Conservation (phyloP, 2,888 invertebrate species). For the Chironomus tentans region DNA sequence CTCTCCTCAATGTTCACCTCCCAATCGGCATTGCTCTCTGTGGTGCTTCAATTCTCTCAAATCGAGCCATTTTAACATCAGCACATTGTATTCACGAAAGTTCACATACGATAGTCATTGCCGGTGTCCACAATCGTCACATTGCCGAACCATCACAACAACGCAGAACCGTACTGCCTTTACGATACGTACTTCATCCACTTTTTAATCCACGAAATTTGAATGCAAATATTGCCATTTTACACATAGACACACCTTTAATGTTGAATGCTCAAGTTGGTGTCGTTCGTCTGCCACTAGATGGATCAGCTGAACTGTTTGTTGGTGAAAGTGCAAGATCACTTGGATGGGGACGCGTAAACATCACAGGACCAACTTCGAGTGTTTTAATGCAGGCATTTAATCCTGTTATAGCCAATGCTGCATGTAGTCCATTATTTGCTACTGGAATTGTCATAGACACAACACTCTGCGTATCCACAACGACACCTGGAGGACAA, state of each 20-base stretch:
- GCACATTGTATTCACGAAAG: conserved; percentile 9
- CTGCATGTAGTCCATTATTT: conserved; percentile 32
- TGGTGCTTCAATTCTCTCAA: conserved; percentile 4
- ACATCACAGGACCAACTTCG: not conserved
- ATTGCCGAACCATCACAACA: not conserved
- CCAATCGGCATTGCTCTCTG: not conserved
- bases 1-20: no score
- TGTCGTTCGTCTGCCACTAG: not conserved
- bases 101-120: not conserved
- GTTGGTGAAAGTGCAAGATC: not conserved
- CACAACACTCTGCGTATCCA: conserved; percentile 33
- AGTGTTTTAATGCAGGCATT: conserved; percentile 32
- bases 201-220: not conserved
- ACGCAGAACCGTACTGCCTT: not conserved
- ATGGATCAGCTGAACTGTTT: not conserved
- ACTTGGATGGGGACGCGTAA: conserved; percentile 2
- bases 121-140: conserved; percentile 1
- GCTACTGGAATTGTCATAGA: conserved; percentile 36
- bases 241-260: not conserved
- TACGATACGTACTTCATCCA: not conserved
- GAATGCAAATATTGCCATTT: conserved; percentile 4
- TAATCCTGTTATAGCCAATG: conserved; percentile 36
- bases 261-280: not conserved
- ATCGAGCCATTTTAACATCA: not conserved
- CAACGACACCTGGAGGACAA: conserved; percentile 29